Evolutionary conservation across 2,113 vertebrate species (phyloP).

Genomic region (Lipophrys pholis): DNA sequence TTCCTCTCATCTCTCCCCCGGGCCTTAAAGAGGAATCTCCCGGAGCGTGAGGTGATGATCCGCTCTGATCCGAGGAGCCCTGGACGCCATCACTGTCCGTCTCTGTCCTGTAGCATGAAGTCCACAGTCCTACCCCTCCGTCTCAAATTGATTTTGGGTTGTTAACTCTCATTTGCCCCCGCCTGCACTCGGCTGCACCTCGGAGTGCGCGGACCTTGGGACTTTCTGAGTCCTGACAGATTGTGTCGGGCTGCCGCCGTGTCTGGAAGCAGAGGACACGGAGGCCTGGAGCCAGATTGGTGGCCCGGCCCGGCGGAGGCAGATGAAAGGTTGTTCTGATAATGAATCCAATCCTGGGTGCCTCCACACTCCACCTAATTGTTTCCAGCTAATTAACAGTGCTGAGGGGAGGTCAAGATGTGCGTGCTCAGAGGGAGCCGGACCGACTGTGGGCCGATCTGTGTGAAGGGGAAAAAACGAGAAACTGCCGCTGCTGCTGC

Average conservation of each 20-base stretch:
- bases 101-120: slow-evolving; percentile 25
- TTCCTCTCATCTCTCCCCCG: background rate
- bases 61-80: background rate
- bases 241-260: slow-evolving; percentile 38
- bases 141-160: slow-evolving; percentile 64
- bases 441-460: slow-evolving; percentile 2
- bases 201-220: slow-evolving; percentile 60
- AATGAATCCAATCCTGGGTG: slow-evolving; percentile 61
- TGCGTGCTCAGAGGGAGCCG: background rate
- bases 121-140: slow-evolving; percentile 40
- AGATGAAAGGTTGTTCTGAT: slow-evolving; percentile 54
- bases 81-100: too few relatives aligned
- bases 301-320: slow-evolving; percentile 2
- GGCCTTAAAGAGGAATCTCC: background rate
- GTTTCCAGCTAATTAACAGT: slow-evolving; percentile 62
- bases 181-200: slow-evolving; percentile 40
- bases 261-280: slow-evolving; percentile 38
- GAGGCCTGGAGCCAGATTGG: slow-evolving; percentile 12
- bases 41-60: slow-evolving; percentile 4
- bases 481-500: background rate
- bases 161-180: slow-evolving; percentile 65
- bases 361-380: slow-evolving; percentile 49
- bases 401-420: slow-evolving; percentile 45
- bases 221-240: slow-evolving; percentile 54
- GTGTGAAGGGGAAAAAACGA: slow-evolving; percentile 8